Base-by-base conservation (phyloP, 2,888 invertebrate species). In the Crioceris asparagi region DNA sequence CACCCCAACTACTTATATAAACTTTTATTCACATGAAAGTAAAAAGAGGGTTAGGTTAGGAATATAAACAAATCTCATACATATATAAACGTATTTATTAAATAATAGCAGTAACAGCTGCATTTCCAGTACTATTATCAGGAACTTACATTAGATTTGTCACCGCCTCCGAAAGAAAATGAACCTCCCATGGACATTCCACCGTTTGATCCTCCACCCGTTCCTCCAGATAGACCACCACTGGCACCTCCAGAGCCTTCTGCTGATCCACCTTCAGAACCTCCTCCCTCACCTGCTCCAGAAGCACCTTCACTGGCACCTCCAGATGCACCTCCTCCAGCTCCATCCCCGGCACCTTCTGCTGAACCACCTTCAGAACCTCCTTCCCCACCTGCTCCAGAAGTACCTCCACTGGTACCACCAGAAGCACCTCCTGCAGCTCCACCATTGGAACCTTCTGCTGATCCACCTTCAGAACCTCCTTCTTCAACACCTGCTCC, bases 171-270 rank as follows among this genome's bases (percentile, higher is more conserved):
- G n/a, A n/a, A n/a, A n/a, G n/a, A n/a, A n/a, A n/a, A n/a, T n/a
- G n/a, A n/a, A n/a, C n/a, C n/a, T n/a, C n/a, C n/a, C n/a, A n/a
- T n/a, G n/a, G n/a, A n/a, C n/a, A n/a, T n/a, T n/a, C n/a, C n/a
- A n/a, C 25, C 14, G 3, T 15, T 3, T 12, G 3, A 7, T 6
- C 34, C 15, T 3, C 12, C 34, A 12, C 25, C 34, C 3, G 16
- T 15, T 4, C 5, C 4, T 26, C 17, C 30, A 17, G 29, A 15
- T 26, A 3, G n/a, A 29, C 3, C 5, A 6, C 29, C 36, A 29
- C 17, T 14, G 18, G 17, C 16, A 10, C 35, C 29, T 29, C 29
- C 29, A 27, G 23, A 8, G 8, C 34, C 12, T 25, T n/a, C n/a
- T n/a, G n/a, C n/a, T n/a, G n/a, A n/a, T n/a, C n/a, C n/a, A n/a